These are phyloP conservation scores for Catostomus latipinnis DNA, from an alignment of 2,797 vertebrate genomes.

Conservation along the genomic window DNA sequence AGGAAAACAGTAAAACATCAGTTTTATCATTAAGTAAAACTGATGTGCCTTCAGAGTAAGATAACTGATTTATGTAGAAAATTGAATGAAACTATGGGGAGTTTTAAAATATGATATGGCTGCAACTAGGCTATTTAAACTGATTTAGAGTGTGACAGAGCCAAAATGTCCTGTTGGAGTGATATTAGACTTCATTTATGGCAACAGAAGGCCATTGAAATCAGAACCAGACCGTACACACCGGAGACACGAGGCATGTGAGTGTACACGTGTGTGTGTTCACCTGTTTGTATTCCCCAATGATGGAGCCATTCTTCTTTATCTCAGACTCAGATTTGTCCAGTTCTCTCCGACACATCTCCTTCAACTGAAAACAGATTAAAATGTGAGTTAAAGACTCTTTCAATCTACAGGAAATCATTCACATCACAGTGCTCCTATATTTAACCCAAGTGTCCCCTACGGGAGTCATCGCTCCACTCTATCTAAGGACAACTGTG, in stretches of 20 bases:
- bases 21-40: neutral
- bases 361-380: slow-evolving; percentile 86
- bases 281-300: slow-evolving; percentile 99
- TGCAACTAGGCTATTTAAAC: neutral
- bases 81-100: neutral
- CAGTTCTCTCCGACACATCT: slow-evolving; percentile 96
- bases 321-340: slow-evolving; percentile 98
- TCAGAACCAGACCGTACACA: neutral
- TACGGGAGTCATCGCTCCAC: neutral
- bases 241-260: neutral
- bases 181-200: slow-evolving; percentile 6
- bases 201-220: slow-evolving; percentile 11
- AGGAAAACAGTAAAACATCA: too few species aligned
- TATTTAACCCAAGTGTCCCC: slow-evolving; percentile 27
- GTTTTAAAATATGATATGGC: too few species aligned
- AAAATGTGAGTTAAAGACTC: slow-evolving; percentile 9
- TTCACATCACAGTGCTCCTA: neutral
- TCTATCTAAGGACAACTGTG: slow-evolving; percentile 33
- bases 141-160: slow-evolving; percentile 16
- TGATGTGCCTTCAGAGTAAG: neutral
- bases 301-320: slow-evolving; percentile 97
- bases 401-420: slow-evolving; percentile 11
- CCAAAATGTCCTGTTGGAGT: neutral
- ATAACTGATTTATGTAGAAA: slow-evolving; percentile 10
- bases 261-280: slow-evolving; percentile 40